phyloP scores from a whole-genome alignment of 64 coral and sea anemone genomes.

The Dendronephthya gigantea region DNA sequence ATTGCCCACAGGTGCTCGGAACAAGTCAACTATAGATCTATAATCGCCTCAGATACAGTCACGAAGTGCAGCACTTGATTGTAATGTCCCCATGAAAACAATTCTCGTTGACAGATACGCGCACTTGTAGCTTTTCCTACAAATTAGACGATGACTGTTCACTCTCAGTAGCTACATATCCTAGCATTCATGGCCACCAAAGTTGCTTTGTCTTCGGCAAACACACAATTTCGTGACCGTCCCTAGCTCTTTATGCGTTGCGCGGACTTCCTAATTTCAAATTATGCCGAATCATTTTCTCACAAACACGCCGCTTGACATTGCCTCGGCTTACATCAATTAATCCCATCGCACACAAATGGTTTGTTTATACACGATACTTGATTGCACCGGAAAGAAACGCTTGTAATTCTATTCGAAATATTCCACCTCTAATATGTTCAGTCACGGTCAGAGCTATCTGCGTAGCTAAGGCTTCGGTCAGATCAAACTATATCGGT shows the following conservation, averaged over 20 bases:
- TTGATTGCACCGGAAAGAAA: no score
- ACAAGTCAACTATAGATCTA: not conserved
- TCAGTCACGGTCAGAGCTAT: no score
- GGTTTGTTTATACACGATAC: no score
- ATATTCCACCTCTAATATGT: no score
- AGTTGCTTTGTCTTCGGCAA: not conserved
- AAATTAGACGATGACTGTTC: not conserved
- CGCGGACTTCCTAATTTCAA: not conserved
- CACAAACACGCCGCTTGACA: not conserved
- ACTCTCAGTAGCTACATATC: not conserved
- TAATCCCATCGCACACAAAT: no score
- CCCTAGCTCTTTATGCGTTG: not conserved
- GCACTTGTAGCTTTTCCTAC: not conserved
- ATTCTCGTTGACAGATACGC: not conserved
- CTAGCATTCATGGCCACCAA: not conserved
- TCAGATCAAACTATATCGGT: not conserved
- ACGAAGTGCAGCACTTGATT: not conserved
- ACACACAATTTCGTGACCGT: not conserved
- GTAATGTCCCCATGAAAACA: not conserved
- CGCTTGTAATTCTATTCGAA: no score
- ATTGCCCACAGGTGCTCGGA: not conserved
- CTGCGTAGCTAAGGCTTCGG: no score
- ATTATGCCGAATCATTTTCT: not conserved
- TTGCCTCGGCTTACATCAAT: no score
- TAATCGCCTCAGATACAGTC: not conserved